Conservation (phyloP, 2,113 vertebrate genomes). For the Platichthys flesus region DNA sequence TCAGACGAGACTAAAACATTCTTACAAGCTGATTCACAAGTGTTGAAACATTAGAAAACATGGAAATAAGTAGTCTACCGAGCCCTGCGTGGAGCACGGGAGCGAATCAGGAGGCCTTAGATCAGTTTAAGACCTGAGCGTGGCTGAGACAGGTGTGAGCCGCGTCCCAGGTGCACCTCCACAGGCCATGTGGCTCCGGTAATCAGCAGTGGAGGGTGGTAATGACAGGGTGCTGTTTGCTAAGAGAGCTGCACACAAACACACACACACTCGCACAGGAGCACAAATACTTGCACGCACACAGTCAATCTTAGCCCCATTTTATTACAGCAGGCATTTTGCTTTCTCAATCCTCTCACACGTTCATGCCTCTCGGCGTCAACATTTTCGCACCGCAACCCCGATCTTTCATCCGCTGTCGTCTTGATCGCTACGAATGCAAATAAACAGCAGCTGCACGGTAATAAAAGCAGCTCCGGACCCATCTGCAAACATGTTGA, state of each 20-base stretch:
- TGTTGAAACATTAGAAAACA: slow-evolving; percentile 67
- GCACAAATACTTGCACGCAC: slow-evolving; percentile 57
- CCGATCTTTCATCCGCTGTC: slow-evolving; percentile 34
- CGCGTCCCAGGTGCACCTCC: slow-evolving; percentile 76
- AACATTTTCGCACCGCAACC: slow-evolving; percentile 60
- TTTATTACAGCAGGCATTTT: slow-evolving; percentile 34
- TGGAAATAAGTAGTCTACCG: slow-evolving; percentile 57
- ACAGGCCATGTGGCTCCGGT: slow-evolving; percentile 71
- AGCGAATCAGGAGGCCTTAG: slow-evolving; percentile 36
- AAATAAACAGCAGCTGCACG: slow-evolving; percentile 59
- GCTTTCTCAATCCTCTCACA: slow-evolving; percentile 16
- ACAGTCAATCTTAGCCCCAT: slow-evolving; percentile 20
- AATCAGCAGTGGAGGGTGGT: slow-evolving; percentile 64
- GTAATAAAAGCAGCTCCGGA: slow-evolving; percentile 53
- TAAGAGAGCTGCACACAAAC: slow-evolving; percentile 59
- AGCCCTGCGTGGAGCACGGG: slow-evolving; percentile 1
- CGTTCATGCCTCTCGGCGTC: not conserved
- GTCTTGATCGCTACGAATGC: slow-evolving; percentile 27
- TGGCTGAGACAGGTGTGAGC: slow-evolving; percentile 74
- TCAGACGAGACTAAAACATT: slow-evolving; percentile 54
- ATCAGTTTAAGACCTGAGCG: slow-evolving; percentile 51
- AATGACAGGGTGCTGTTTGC: slow-evolving; percentile 74
- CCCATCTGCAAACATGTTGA: slow-evolving; percentile 37
- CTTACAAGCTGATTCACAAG: slow-evolving; percentile 72
- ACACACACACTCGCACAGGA: slow-evolving; percentile 32